A percentile compares a stretch with the other conserved stretches of the same genome.
These are phyloP conservation scores for Epizoanthus fatuus DNA, from an alignment of 92 coral and sea anemone genomes.

Conservation along the genomic window DNA sequence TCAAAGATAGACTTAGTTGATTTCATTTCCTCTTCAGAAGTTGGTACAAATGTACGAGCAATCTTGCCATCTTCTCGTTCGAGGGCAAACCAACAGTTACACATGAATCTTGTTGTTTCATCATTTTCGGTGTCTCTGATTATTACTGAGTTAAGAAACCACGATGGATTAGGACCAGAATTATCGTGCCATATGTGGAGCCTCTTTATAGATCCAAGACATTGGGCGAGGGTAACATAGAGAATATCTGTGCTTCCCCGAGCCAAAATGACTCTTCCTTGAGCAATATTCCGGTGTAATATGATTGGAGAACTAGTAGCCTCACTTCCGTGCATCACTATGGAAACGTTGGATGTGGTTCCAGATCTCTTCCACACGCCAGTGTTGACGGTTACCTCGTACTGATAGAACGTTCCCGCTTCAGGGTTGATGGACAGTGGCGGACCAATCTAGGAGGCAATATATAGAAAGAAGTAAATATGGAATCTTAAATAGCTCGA, in stretches of 20 bases:
- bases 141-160: conserved; percentile 46
- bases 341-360: conserved; percentile 55
- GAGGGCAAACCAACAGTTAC: conserved; percentile 58
- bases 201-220: conserved; percentile 37
- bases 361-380: conserved; percentile 48
- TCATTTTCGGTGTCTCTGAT: conserved; percentile 25
- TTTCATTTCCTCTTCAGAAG: conserved; percentile 39
- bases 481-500: too few species aligned
- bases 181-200: conserved; percentile 57
- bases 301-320: conserved; percentile 15
- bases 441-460: conserved; percentile 68
- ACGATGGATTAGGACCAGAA: conserved; percentile 44
- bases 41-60: conserved; percentile 31
- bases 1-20: conserved; percentile 28
- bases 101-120: conserved; percentile 35
- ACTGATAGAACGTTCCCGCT: conserved; percentile 21
- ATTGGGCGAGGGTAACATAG: conserved; percentile 33
- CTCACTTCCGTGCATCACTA: conserved; percentile 41
- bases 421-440: conserved; percentile 48
- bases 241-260: conserved; percentile 47
- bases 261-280: conserved; percentile 29
- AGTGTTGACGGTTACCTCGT: conserved; percentile 46
- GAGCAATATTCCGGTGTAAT: conserved; percentile 9
- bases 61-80: conserved; percentile 47
- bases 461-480: too few species aligned